Base-by-base conservation (phyloP, 2,797 vertebrate genomes). In the Microctenopoma lineatum region DNA sequence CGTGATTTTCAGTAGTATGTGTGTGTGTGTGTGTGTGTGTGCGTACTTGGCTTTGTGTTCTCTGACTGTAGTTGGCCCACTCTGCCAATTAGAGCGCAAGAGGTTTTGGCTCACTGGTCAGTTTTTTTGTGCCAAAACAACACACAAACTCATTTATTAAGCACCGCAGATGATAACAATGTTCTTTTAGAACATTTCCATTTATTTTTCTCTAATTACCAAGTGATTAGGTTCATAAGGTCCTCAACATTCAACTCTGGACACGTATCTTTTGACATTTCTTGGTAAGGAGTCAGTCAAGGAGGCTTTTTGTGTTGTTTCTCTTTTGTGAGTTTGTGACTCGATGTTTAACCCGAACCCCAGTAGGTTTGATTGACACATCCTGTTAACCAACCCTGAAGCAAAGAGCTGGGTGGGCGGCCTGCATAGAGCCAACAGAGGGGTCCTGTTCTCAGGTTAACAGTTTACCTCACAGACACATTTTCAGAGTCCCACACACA, bases 361-460 rank as follows among this genome's bases (percentile, higher is more conserved):
- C 45, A 42, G 3, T 11, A 50, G 2, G 32, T 60, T 50, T 85
- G 77, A 87, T 41, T 84, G 81, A 74, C 78, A 32, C 57, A 13
- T 64, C 29, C 3, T 71, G 55, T 44, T 4, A 70, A 61, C 84
- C 81, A 70, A 77, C 65, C 59, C 29, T 21, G 16, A 36, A 18
- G 21, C 44, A 75, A 53, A 38, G 4, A 7, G 15, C 44, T 53
- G 46, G 16, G 69, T 73, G 66, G 75, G 69, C 41, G 48, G 70
- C 55, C 57, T 65, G 47, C 42, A 32, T 25, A 75, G 65, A 6
- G 74, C 83, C 75, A 81, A 90, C 89, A 87, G 79, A 90, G 77
- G 62, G 44, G 69, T 80, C 39, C 84, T 90, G 90, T 90, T 90
- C 72, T 84, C 66, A 86, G 81, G 82, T 29, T 85, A 77, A 71